Base-by-base conservation (phyloP, 2,797 vertebrate species). In the Pipistrellus nathusii region DNA sequence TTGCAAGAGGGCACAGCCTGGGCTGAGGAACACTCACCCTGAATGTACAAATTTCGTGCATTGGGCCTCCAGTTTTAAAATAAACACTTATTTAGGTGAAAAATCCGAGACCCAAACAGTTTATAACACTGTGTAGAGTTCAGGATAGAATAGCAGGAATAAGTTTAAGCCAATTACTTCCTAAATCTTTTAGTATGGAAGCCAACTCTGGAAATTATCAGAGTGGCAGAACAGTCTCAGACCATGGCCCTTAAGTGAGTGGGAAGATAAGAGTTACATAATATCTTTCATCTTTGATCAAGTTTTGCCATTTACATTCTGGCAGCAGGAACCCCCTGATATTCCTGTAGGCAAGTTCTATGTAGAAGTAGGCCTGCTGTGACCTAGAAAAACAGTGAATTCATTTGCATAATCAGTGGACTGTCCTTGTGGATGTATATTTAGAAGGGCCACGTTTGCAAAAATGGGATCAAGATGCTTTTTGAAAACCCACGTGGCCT, bases 331-430 rank as follows among this genome's bases (percentile, higher is more conserved):
- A 44, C 57, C 77, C 72, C 75, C 41, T 91, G 44, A 94, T 94
- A 95, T 84, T 92, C 57, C 94, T 88, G 14, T 91, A 90, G 94
- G 81, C 82, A 71, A 72, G 87, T 82, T 82, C 84, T 93, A 30
- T 88, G 51, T 87, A 66, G 69, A 96, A 92, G 80, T 59, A 80
- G 38, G 68, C 86, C 93, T 96, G 91, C 94, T 96, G 90, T 97
- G 94, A 96, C 97, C 94, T 90, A 97, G 96, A 97, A 97, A 91
- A 95, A 88, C 20, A 68, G 77, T 88, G 95, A 97, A 96, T 96
- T 95, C 23, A 96, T 97, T 96, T 97, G 87, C 94, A 96, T 96
- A 97, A 96, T 94, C 94, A 97, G 73, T 51, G 32, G 21, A 85
- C 84, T 96, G 64, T 91, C 95, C 76, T 96, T 96, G 69, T 62